These are phyloP conservation scores for Parus major DNA, from an alignment of 2,113 vertebrate genomes.

Conservation along the genomic window DNA sequence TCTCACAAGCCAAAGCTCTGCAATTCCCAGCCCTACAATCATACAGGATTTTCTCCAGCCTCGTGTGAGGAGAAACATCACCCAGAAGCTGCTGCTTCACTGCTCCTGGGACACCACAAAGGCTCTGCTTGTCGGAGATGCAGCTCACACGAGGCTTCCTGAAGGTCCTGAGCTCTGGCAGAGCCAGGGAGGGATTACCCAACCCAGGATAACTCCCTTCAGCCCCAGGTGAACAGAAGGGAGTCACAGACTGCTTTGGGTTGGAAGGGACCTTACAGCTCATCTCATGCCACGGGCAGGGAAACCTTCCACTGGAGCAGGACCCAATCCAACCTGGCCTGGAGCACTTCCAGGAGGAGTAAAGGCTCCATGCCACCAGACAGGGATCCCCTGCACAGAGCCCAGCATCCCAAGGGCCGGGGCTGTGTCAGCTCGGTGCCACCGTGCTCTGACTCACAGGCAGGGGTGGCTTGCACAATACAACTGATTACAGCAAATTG, in stretches of 20 bases:
- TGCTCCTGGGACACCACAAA: not conserved
- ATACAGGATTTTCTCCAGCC: too few relatives aligned
- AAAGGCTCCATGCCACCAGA: not conserved
- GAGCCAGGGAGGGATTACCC: not conserved
- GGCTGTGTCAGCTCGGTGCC: not conserved
- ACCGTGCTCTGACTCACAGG: not conserved
- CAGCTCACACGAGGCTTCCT: not conserved
- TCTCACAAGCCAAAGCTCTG: not conserved
- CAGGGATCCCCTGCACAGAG: not conserved
- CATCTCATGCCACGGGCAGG: not conserved
- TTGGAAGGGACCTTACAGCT: not conserved
- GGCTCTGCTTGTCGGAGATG: not conserved
- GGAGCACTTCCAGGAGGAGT: not conserved
- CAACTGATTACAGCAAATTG: not conserved
- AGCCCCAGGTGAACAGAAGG: not conserved
- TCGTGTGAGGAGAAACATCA: not conserved
- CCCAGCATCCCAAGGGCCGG: not conserved
- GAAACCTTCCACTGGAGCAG: not conserved
- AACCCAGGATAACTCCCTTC: not conserved
- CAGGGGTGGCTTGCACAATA: slow-evolving; percentile 3
- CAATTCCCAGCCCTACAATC: not conserved
- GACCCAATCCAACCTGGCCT: not conserved
- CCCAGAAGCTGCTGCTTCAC: not conserved
- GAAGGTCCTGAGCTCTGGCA: not conserved
- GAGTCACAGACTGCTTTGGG: not conserved